A percentile compares a stretch with the other conserved stretches of the same genome.
phyloP scores from a whole-genome alignment of 1,140 invertebrate genomes.

The Geopemphigus sp. region DNA sequence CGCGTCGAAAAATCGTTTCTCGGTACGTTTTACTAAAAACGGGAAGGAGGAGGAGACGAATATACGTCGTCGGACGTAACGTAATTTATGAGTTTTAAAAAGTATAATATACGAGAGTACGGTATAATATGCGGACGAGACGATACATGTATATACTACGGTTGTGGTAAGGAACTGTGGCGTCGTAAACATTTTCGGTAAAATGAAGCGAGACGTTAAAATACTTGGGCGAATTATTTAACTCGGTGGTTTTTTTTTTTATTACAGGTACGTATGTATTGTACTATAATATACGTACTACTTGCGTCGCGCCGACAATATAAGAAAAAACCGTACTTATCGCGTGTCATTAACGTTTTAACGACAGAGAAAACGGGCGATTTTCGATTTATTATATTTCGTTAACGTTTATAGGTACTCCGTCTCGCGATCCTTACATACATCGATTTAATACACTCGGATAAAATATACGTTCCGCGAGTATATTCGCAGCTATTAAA shows the following conservation, averaged over 20 bases:
- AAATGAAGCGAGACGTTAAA: constrained; percentile 29
- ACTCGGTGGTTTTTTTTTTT: constrained; percentile 22
- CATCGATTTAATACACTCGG: no score
- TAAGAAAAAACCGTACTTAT: background rate
- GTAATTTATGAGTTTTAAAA: constrained; percentile 33
- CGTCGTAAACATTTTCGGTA: constrained; percentile 20
- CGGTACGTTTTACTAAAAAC: background rate
- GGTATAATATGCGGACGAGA: no score
- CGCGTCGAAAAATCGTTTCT: background rate
- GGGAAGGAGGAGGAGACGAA: background rate
- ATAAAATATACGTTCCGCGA: no score
- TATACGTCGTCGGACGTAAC: background rate
- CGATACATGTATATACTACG: background rate
- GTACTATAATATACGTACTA: no score
- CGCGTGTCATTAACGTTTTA: background rate
- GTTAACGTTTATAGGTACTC: background rate
- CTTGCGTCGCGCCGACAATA: constrained; percentile 11
- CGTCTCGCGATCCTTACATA: no score
- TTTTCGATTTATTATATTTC: constrained; percentile 15
- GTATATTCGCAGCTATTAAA: no score
- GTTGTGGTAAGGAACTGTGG: no score
- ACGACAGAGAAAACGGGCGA: constrained; percentile 17
- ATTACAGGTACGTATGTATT: background rate
- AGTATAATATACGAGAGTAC: background rate
- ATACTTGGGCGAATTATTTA: constrained; percentile 27